A percentile compares a stretch with the other conserved stretches of the same genome.
phyloP scores from a whole-genome alignment of 2,888 invertebrate genomes.

The Microctonus brassicae region DNA sequence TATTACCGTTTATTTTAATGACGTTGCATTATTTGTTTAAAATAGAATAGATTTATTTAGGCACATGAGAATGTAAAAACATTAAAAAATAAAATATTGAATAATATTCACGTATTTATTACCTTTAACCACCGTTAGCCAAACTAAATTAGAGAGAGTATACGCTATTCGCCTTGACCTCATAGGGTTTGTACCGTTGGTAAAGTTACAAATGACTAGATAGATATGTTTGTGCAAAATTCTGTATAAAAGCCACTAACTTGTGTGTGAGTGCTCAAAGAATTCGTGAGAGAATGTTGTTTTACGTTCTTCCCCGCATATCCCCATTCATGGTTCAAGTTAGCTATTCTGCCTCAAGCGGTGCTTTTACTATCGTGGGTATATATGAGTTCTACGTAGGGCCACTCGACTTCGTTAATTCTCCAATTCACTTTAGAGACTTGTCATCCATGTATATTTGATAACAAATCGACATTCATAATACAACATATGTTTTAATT shows the following conservation, averaged over 20 bases:
- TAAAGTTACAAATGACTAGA: conserved; percentile 8
- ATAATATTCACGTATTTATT: conserved; percentile 1
- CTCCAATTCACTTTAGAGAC: not conserved
- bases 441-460: not conserved
- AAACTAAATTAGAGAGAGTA: conserved; percentile 41
- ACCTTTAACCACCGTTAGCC: conserved; percentile 9
- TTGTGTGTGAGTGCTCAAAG: conserved; percentile 15
- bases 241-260: conserved; percentile 8
- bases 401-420: conserved; percentile 17
- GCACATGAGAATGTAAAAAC: not conserved
- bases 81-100: conserved; percentile 9
- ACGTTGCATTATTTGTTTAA: not conserved
- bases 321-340: conserved; percentile 28
- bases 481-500: not conserved
- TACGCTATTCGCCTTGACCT: conserved; percentile 45
- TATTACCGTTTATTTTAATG: not conserved
- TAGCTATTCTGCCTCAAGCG: conserved; percentile 15
- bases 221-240: conserved; percentile 17
- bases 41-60: not conserved
- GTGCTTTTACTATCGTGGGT: conserved; percentile 26
- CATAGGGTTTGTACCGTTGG: conserved; percentile 24
- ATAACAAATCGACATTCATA: conserved; percentile 5
- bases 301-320: conserved; percentile 4
- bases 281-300: conserved; percentile 34
- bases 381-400: conserved; percentile 9